These are phyloP conservation scores for Sphenopsis melanotis DNA, from an alignment of 2,797 vertebrate species.

Conservation along the genomic window DNA sequence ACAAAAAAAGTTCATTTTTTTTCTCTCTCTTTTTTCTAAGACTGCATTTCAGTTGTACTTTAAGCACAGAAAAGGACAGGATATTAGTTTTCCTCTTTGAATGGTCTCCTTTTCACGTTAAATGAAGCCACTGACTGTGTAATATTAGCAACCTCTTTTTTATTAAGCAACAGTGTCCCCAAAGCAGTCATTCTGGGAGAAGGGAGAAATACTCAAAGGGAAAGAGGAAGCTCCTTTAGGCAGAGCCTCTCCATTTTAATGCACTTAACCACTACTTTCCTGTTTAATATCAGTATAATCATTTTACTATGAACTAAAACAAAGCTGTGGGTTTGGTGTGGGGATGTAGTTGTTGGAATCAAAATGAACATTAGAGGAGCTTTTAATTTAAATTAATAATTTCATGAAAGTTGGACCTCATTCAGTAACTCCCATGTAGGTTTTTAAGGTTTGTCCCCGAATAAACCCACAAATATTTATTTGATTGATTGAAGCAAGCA, in stretches of 20 bases:
- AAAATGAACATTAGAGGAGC: not conserved
- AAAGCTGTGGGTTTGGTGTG: not conserved
- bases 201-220: not conserved
- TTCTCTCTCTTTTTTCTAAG: not conserved
- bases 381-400: not conserved
- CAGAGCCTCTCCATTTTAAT: not conserved
- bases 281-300: not conserved
- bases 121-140: not conserved
- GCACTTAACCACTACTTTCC: not conserved
- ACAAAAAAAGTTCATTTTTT: not conserved
- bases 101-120: not conserved
- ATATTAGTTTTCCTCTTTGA: not conserved
- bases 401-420: not conserved
- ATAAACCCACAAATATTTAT: constrained; percentile 14
- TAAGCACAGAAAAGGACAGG: not conserved
- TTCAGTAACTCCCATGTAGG: not conserved
- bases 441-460: not conserved
- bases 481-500: constrained; percentile 15
- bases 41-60: not conserved
- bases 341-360: not conserved
- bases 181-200: not conserved
- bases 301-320: not conserved
- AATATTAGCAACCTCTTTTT: not conserved
- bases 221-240: not conserved
- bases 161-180: not conserved